Percentiles rank a stretch among this genome's conserved stretches.
These are phyloP conservation scores for Paratilapia polleni DNA, from an alignment of 2,113 vertebrate species.

Conservation along the genomic window DNA sequence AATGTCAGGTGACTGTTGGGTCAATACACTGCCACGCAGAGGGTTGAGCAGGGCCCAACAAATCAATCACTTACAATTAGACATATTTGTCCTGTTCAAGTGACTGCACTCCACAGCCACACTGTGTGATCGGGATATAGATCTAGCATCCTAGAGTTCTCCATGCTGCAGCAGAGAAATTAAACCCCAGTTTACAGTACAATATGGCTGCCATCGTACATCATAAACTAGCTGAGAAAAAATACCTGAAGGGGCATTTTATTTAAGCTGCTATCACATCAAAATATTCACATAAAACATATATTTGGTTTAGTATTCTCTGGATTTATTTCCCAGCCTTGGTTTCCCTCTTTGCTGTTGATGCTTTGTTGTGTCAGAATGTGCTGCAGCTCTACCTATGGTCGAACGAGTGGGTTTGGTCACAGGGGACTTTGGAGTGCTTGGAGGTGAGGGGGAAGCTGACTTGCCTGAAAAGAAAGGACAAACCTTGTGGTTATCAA, in stretches of 20 bases:
- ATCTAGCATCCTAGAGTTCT: conserved; percentile 61
- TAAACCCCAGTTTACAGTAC: conserved; percentile 32
- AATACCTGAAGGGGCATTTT: not conserved
- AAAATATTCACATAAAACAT: not conserved
- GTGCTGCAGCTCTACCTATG: conserved; percentile 70
- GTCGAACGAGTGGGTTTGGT: conserved; percentile 79
- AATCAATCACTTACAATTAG: conserved; percentile 80
- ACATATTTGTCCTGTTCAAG: conserved; percentile 64
- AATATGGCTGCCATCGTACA: not conserved
- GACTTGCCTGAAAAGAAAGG: conserved; percentile 82
- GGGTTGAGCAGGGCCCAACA: conserved; percentile 45
- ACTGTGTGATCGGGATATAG: conserved; percentile 49
- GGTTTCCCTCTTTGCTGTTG: not conserved
- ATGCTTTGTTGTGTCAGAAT: conserved; percentile 33
- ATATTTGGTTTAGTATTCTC: not conserved
- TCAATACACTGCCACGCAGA: conserved; percentile 63
- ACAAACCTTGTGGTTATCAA: conserved; percentile 72
- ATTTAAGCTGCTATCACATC: not conserved
- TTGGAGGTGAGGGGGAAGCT: conserved; percentile 75
- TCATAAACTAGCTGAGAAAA: not conserved
- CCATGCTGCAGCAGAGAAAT: conserved; percentile 46
- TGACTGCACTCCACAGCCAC: conserved; percentile 46
- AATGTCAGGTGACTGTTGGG: conserved; percentile 72
- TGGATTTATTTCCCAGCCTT: not conserved
- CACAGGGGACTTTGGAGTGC: conserved; percentile 69